A percentile compares a stretch with the other conserved stretches of the same genome.
Evolutionary conservation across 2,113 vertebrate species (phyloP).

Genomic region (Pteruthius melanotis): DNA sequence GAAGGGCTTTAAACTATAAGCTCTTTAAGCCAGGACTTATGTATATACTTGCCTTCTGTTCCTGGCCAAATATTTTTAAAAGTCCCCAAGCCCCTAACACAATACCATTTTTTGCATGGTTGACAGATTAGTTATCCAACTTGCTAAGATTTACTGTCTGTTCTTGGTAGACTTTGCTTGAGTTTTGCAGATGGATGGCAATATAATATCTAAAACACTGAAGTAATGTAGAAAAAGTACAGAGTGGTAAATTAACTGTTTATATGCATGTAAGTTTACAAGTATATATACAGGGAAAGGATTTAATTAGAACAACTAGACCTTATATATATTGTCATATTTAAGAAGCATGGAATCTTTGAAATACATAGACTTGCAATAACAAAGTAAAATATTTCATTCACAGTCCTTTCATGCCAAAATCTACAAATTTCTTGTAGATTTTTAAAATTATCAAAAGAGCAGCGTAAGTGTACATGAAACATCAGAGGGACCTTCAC

Average conservation of each 20-base stretch:
- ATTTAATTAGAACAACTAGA: neutral
- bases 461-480: neutral
- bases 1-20: neutral
- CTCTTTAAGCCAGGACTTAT: neutral
- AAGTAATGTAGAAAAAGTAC: neutral
- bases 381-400: neutral
- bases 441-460: neutral
- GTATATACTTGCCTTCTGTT: neutral
- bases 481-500: neutral
- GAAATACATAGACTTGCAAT: neutral
- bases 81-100: neutral
- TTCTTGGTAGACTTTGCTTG: neutral
- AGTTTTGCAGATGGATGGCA: neutral
- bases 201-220: neutral
- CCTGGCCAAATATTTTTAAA: neutral
- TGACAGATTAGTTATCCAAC: neutral
- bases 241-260: neutral
- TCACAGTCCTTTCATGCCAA: accelerated
- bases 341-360: neutral
- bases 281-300: neutral
- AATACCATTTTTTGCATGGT: neutral
- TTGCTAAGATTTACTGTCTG: neutral
- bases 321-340: neutral
- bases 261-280: neutral
- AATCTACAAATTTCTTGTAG: neutral